Evolutionary conservation across 2,113 vertebrate species (phyloP).

Genomic region (Caranx melampygus): DNA sequence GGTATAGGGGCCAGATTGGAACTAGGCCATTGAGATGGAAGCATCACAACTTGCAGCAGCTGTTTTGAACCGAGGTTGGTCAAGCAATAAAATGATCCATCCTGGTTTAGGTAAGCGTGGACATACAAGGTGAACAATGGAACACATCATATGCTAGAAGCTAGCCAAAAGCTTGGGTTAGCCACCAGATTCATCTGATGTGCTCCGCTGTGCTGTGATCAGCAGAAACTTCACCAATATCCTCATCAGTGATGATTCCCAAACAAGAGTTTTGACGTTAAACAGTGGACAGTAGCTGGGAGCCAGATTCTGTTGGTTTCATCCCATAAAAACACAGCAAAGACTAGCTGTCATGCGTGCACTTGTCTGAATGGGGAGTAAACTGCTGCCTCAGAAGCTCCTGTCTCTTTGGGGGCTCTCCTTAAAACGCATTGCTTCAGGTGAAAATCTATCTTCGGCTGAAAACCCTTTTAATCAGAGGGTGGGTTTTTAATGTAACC

Average conservation of each 20-base stretch:
- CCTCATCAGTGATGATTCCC: conserved; percentile 34
- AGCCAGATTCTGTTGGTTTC: conserved; percentile 65
- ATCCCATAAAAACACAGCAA: conserved; percentile 56
- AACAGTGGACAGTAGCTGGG: conserved; percentile 67
- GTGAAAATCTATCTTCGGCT: conserved; percentile 71
- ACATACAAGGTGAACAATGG: conserved; percentile 56
- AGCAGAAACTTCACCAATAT: conserved; percentile 26
- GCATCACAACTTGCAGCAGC: conserved; percentile 25
- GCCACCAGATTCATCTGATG: conserved; percentile 33
- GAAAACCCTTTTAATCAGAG: conserved; percentile 78
- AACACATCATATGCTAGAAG: conserved; percentile 25
- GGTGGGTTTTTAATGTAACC: conserved; percentile 69
- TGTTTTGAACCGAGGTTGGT: conserved; percentile 30
- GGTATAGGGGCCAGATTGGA: too few species aligned
- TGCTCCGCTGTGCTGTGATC: conserved; percentile 37
- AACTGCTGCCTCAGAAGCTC: conserved; percentile 80
- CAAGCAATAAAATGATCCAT: conserved; percentile 33
- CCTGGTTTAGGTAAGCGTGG: conserved; percentile 20
- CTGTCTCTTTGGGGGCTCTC: conserved; percentile 75
- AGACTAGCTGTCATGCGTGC: conserved; percentile 65
- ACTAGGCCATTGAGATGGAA: background rate
- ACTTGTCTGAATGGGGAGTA: conserved; percentile 51
- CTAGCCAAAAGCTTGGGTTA: conserved; percentile 33
- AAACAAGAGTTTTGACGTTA: conserved; percentile 68
- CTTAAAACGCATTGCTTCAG: conserved; percentile 70